These are phyloP conservation scores for Reticulitermes speratus DNA, from an alignment of 1,140 invertebrate species.

Conservation along the genomic window DNA sequence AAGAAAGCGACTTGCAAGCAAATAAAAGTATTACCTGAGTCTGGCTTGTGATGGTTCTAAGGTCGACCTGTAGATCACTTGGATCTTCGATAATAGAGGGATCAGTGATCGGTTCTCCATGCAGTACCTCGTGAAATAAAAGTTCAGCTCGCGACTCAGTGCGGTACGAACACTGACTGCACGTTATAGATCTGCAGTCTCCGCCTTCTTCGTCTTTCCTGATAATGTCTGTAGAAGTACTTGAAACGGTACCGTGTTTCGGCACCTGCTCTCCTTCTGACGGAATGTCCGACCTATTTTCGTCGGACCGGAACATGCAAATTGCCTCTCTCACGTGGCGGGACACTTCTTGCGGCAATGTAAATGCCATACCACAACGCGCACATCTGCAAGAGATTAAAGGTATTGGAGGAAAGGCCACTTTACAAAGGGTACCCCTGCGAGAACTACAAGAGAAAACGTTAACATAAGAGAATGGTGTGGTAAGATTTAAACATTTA, in stretches of 20 bases:
- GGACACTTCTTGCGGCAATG: constrained; percentile 68
- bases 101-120: constrained; percentile 47
- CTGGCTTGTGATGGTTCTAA: constrained; percentile 29
- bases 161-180: constrained; percentile 22
- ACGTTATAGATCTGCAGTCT: not conserved
- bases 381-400: constrained; percentile 56
- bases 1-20: no score
- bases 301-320: constrained; percentile 34
- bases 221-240: not conserved
- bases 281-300: not conserved
- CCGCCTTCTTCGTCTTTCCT: not conserved
- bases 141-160: constrained; percentile 57
- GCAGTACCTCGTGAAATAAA: constrained; percentile 64
- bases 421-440: constrained; percentile 22
- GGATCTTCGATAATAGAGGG: constrained; percentile 37
- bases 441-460: no score
- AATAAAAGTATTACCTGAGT: constrained; percentile 50
- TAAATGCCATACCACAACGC: constrained; percentile 65
- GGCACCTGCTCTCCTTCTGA: not conserved
- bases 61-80: not conserved
- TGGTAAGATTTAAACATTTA: no score
- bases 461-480: no score
- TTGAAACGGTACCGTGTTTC: not conserved
- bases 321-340: constrained; percentile 56
- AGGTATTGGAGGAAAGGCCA: not conserved